These are phyloP conservation scores for Scaptodrosophila lebanonensis DNA, from an alignment of 1,140 invertebrate genomes.

Conservation along the genomic window DNA sequence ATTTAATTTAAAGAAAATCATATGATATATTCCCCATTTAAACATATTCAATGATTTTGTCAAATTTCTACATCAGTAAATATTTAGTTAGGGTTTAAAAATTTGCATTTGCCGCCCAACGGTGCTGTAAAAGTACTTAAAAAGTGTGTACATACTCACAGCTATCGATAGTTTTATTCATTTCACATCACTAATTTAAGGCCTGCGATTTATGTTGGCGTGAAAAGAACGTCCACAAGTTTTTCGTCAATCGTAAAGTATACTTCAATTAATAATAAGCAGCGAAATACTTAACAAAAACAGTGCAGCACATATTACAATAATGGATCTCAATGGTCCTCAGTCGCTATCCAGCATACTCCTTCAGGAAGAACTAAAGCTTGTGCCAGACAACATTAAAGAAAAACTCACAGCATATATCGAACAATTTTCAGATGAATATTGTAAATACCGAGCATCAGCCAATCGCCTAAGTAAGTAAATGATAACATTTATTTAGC, in stretches of 20 bases:
- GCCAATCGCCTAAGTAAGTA: conserved; percentile 25
- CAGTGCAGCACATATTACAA: conserved; percentile 3
- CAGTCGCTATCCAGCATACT: conserved; percentile 40
- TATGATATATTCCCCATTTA: no score
- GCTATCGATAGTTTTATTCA: background rate
- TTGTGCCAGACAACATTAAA: conserved; percentile 39
- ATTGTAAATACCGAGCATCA: conserved; percentile 82
- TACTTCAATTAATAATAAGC: background rate
- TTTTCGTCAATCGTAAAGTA: background rate
- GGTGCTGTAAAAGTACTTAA: conserved; percentile 29
- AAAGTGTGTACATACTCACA: background rate
- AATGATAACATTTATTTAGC: background rate
- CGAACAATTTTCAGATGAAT: conserved; percentile 83
- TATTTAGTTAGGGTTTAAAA: no score
- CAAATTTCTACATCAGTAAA: no score
- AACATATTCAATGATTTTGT: no score
- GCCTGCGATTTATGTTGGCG: no score
- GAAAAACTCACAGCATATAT: conserved; percentile 81
- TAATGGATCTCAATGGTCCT: conserved; percentile 39
- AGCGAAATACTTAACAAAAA: background rate
- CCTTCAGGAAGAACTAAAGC: conserved; percentile 39
- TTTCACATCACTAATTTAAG: no score
- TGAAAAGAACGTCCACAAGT: no score
- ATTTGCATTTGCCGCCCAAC: conserved; percentile 7
- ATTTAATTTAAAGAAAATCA: no score